Evolutionary conservation across 30 jellyfish, hydroid and myxozoan species (phyloP).

Genomic region (Turritopsis dohrnii): DNA sequence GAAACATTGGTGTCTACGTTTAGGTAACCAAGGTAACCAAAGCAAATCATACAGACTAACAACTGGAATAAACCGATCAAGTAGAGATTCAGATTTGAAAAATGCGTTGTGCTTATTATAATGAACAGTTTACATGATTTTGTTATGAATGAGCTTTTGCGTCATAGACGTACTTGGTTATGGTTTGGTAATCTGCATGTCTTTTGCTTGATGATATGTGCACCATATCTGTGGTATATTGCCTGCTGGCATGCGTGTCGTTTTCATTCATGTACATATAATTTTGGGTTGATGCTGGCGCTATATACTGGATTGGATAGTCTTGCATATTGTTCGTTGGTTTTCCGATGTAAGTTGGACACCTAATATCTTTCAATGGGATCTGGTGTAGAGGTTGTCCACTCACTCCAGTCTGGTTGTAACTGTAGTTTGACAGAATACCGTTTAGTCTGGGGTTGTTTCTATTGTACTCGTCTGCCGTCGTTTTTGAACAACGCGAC

Average conservation of each 20-base stretch:
- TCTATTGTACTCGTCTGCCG: background rate
- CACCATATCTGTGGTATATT: background rate
- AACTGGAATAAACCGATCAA: background rate
- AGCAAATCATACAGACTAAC: background rate
- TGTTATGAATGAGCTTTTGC: background rate
- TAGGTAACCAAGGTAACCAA: background rate
- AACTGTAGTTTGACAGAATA: background rate
- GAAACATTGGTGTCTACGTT: constrained; percentile 18
- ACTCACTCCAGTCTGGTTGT: background rate
- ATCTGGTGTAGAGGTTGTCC: background rate
- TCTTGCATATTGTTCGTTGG: background rate
- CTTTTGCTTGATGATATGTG: background rate
- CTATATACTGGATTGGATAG: background rate
- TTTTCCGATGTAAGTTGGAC: background rate
- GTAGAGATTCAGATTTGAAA: no score
- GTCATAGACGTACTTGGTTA: background rate
- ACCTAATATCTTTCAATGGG: background rate
- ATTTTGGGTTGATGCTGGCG: background rate
- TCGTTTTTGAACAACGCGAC: background rate
- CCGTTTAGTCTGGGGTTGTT: background rate
- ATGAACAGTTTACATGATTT: background rate
- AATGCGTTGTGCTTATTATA: background rate
- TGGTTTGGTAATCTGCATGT: background rate
- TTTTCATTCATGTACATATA: background rate
- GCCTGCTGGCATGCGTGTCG: background rate